A percentile compares a stretch with the other conserved stretches of the same genome.
Evolutionary conservation across 2,113 vertebrate species (phyloP).

Genomic region (Ceratotherium simum): DNA sequence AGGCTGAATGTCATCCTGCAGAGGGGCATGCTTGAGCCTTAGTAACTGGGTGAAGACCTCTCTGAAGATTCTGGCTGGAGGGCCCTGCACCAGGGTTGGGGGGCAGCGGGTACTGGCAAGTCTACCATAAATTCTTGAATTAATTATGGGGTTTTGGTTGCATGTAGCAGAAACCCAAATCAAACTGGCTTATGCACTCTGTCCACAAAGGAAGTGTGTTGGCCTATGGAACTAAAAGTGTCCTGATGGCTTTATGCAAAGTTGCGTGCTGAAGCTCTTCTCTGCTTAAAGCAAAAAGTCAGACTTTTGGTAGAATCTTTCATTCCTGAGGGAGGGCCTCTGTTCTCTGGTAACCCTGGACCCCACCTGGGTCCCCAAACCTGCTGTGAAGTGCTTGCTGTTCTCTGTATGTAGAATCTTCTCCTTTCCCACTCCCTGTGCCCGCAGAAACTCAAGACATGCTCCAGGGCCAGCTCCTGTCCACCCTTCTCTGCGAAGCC

Average conservation of each 20-base stretch:
- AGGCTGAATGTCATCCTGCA: accelerated
- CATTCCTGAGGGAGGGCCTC: not conserved
- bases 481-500: no score
- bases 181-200: no score
- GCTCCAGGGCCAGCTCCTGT: no score
- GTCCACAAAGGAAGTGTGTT: accelerated
- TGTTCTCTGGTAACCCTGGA: no score
- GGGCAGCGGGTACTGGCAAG: not conserved
- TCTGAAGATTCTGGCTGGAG: no score
- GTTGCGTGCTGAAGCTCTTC: not conserved
- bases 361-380: not conserved
- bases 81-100: accelerated
- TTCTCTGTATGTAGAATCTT: no score
- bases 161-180: not conserved
- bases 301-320: not conserved
- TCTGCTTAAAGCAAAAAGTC: not conserved
- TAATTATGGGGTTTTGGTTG: not conserved
- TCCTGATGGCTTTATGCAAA: not conserved
- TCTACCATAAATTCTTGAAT: not conserved
- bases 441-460: no score
- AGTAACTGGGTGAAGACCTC: not conserved
- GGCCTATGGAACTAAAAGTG: not conserved
- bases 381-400: no score
- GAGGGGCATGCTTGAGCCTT: not conserved
- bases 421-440: not conserved